Evolutionary conservation across 1,140 invertebrate species (phyloP).

Genomic region (Aphelinus certus): DNA sequence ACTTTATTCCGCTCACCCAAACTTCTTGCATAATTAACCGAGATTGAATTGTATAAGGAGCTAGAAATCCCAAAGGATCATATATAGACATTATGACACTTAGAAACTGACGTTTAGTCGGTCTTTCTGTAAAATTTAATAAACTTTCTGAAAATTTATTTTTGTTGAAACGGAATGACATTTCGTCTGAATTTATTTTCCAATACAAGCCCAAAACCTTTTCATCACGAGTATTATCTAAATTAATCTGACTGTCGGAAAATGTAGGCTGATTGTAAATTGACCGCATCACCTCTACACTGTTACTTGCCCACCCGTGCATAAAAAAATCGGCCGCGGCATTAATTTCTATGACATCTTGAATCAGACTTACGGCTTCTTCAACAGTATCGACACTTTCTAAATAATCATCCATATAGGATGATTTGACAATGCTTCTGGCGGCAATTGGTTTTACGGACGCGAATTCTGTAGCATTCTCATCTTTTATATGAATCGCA

Average conservation of each 20-base stretch:
- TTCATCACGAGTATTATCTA: not conserved
- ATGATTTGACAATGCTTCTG: not conserved
- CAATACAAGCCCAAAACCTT: not conserved
- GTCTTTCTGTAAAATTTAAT: not conserved
- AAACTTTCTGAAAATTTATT: not conserved
- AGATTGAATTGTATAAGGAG: slow-evolving; percentile 50
- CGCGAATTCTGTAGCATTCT: not conserved
- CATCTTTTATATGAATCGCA: slow-evolving; percentile 40
- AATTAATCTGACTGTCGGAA: not conserved
- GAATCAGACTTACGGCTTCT: not conserved
- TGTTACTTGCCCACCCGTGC: slow-evolving; percentile 20
- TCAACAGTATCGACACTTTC: not conserved
- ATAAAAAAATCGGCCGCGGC: slow-evolving; percentile 5
- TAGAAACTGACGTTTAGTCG: slow-evolving; percentile 48
- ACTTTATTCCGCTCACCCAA: slow-evolving; percentile 39
- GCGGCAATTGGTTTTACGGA: not conserved
- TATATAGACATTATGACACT: slow-evolving; percentile 48
- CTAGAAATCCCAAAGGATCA: slow-evolving; percentile 55
- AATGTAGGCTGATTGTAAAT: not conserved
- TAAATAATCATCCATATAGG: slow-evolving; percentile 16
- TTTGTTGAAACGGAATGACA: slow-evolving; percentile 3
- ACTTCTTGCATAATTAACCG: slow-evolving; percentile 57
- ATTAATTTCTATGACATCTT: slow-evolving; percentile 8
- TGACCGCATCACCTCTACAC: not conserved
- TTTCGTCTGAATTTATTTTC: not conserved